A percentile compares a stretch with the other conserved stretches of the same genome.
Conservation (phyloP, 2,113 vertebrate genomes). For the Nannospalax galili region DNA sequence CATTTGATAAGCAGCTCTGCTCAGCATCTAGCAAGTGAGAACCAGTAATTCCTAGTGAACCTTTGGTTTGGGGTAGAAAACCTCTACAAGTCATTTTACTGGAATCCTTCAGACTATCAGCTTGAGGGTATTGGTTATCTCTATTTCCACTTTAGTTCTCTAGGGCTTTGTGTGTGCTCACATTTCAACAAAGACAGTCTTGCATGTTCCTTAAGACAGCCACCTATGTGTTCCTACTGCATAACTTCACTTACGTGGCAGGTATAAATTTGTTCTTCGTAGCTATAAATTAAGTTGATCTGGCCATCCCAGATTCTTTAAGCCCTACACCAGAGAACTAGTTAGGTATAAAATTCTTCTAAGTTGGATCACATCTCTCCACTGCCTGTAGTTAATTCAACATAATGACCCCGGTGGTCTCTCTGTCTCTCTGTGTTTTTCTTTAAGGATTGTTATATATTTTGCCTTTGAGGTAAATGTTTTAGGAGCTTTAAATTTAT, state of each 20-base stretch:
- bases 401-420: not conserved
- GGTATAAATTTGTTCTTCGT: not conserved
- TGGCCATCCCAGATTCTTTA: not conserved
- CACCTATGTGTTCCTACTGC: not conserved
- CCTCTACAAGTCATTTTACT: not conserved
- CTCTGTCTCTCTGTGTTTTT: not conserved
- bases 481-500: not conserved
- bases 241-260: not conserved
- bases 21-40: not conserved
- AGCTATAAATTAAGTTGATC: not conserved
- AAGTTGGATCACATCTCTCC: not conserved
- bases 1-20: not conserved
- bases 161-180: not conserved
- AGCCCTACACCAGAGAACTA: not conserved
- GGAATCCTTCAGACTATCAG: not conserved
- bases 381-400: not conserved
- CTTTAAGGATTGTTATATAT: not conserved
- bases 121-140: no score
- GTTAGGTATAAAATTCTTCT: not conserved
- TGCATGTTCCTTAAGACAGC: not conserved
- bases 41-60: not conserved
- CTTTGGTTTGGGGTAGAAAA: not conserved
- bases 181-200: no score
- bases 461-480: not conserved
- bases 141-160: not conserved